phyloP scores from a whole-genome alignment of 1,140 invertebrate genomes.

The Drosophila repleta region DNA sequence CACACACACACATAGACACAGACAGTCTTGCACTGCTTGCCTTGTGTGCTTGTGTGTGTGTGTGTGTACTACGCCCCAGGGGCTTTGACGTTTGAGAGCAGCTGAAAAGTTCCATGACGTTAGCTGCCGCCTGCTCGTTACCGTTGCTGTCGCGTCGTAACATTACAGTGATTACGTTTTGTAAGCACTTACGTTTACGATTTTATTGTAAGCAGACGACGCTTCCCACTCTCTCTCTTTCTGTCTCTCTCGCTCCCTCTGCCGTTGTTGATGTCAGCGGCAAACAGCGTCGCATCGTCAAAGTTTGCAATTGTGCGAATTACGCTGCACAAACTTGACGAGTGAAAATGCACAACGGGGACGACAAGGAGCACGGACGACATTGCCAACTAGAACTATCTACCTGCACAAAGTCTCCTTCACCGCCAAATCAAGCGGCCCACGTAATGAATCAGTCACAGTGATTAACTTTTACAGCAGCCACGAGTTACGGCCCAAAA shows the following conservation, averaged over 20 bases:
- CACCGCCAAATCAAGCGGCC: constrained; percentile 65
- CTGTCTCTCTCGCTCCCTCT: constrained; percentile 2
- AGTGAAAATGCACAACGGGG: constrained; percentile 57
- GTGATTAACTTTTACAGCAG: constrained; percentile 68
- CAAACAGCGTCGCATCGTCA: constrained; percentile 23
- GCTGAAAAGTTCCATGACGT: constrained; percentile 64
- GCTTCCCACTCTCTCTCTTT: neutral
- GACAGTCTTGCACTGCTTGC: neutral
- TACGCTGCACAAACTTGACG: constrained; percentile 55
- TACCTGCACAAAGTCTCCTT: constrained; percentile 40
- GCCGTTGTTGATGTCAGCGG: constrained; percentile 18
- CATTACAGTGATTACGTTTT: constrained; percentile 79
- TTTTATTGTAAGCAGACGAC: constrained; percentile 62
- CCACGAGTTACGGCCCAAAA: constrained; percentile 35
- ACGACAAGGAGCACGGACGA: constrained; percentile 27
- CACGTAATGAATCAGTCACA: constrained; percentile 77
- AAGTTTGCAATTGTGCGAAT: constrained; percentile 65
- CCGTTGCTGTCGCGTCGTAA: constrained; percentile 41
- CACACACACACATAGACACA: neutral
- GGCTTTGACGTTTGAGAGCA: constrained; percentile 60
- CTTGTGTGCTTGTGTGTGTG: neutral
- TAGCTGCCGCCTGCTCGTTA: constrained; percentile 35
- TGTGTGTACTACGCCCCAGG: constrained; percentile 49
- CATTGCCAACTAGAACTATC: constrained; percentile 13
- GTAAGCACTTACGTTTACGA: constrained; percentile 70